phyloP scores from a whole-genome alignment of 2,888 invertebrate species.

The Xestia sexstrigata region DNA sequence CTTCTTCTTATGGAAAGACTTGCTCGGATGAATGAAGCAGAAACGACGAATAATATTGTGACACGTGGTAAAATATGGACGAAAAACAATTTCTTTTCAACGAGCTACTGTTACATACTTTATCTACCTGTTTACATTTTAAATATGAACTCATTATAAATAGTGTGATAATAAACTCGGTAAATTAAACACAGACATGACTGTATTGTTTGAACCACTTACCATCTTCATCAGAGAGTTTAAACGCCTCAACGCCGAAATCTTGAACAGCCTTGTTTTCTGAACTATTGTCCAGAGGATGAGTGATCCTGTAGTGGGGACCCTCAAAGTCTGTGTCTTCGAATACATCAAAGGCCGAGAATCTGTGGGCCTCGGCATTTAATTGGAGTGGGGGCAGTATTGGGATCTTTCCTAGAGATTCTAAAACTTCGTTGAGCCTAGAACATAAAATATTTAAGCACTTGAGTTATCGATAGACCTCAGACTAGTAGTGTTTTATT shows the following conservation, averaged over 20 bases:
- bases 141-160: conserved; percentile 55
- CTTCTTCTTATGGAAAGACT: background rate
- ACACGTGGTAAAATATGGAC: conserved; percentile 2
- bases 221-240: conserved; percentile 88
- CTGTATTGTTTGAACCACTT: conserved; percentile 62
- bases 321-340: conserved; percentile 89
- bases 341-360: conserved; percentile 92
- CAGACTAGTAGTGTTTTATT: conserved; percentile 9
- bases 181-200: conserved; percentile 37
- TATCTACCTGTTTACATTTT: conserved; percentile 22
- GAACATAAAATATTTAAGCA: conserved; percentile 69
- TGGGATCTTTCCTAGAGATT: conserved; percentile 95
- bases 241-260: conserved; percentile 87
- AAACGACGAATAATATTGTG: background rate
- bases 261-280: conserved; percentile 82
- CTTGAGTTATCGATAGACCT: conserved; percentile 20
- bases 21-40: conserved; percentile 5
- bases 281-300: conserved; percentile 81
- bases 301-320: conserved; percentile 82
- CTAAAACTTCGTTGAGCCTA: conserved; percentile 94
- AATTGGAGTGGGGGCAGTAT: conserved; percentile 94
- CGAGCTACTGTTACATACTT: background rate
- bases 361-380: conserved; percentile 91
- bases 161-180: conserved; percentile 25
- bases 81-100: conserved; percentile 12